Base-by-base conservation (phyloP, 2,888 invertebrate species). In the Harpagoxenus sublaevis region DNA sequence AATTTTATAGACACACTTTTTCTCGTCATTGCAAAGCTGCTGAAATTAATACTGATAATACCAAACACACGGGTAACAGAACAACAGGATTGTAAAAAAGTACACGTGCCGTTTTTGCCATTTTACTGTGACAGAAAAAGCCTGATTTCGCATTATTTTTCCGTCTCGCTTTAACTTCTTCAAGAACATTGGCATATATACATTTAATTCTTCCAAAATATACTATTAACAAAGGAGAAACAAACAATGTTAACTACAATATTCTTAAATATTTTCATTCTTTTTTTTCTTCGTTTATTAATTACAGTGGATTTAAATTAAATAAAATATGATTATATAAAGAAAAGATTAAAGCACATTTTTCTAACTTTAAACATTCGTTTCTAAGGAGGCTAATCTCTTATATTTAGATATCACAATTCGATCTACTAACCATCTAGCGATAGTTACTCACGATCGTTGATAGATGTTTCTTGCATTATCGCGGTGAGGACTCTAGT, bases 1-100 rank as follows among this genome's bases (percentile, higher is more conserved):
- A 85, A 53, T 83, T 65, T 85, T 82, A 73, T 75, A 78, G 70
- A 63, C 23, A 51, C 65, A 42, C 3, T 65, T 31, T 79, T 81
- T 88, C 74, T 87, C 63, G 31, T 84, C 74, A 75, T 65, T 79
- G 60, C 70, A 42, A 60, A 75, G 10, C 82, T 84, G 35, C 51
- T 68, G 74, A 60, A 78, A 62, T 75, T 55, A 53, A 60, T 42
- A 53, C n/a, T 3, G 8, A 70, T 15, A 70, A 23, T 39, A 15
- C 53, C 57, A 57, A 4, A 60, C 53, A 57, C 23, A 65, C 28
- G 82, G 65, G 10, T 78, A 79, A 35, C 45, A 31, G 70, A 66
- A 63, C 31, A 48, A 75, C 6, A 53, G 8, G 3, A 35, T 45
- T 57, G 18, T 57, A 31, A 79, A 60, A 60, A 10, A 48, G 31